A percentile compares a stretch with the other conserved stretches of the same genome.
Conservation (phyloP, 2,888 invertebrate species). For the Suillia variegata region DNA sequence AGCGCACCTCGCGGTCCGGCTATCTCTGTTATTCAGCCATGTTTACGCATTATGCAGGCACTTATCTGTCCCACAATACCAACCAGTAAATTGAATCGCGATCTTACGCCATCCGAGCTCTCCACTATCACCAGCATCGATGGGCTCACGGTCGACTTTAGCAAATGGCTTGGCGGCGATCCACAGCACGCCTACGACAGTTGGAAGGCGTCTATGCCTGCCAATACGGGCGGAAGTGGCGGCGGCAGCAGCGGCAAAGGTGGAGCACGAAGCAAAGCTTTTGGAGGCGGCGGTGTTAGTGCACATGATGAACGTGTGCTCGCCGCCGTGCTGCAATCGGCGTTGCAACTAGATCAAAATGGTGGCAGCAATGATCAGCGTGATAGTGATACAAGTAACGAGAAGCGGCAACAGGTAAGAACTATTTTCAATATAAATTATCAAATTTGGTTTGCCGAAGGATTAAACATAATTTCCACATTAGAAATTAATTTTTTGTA, state of each 20-base stretch:
- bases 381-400: slow-evolving; percentile 14
- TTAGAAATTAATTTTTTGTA: no score
- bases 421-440: no score
- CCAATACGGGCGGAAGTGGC: slow-evolving; percentile 43
- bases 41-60: slow-evolving; percentile 86
- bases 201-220: slow-evolving; percentile 73
- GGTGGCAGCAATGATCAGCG: slow-evolving; percentile 30
- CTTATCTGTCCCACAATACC: slow-evolving; percentile 73
- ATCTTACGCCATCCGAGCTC: slow-evolving; percentile 64
- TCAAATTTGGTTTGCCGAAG: no score
- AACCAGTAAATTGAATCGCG: slow-evolving; percentile 65
- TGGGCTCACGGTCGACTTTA: slow-evolving; percentile 73
- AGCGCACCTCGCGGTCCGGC: slow-evolving; percentile 78
- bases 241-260: no score
- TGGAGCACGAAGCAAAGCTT: slow-evolving; percentile 34
- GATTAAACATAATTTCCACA: no score
- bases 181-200: slow-evolving; percentile 71
- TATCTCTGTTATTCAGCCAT: slow-evolving; percentile 89
- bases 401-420: slow-evolving; percentile 22
- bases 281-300: slow-evolving; percentile 16
- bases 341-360: slow-evolving; percentile 27
- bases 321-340: slow-evolving; percentile 39
- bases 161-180: slow-evolving; percentile 76
- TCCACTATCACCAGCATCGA: slow-evolving; percentile 65
- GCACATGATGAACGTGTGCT: slow-evolving; percentile 33